These are phyloP conservation scores for Malacoctenus gilli DNA, from an alignment of 2,797 vertebrate species.

Conservation along the genomic window DNA sequence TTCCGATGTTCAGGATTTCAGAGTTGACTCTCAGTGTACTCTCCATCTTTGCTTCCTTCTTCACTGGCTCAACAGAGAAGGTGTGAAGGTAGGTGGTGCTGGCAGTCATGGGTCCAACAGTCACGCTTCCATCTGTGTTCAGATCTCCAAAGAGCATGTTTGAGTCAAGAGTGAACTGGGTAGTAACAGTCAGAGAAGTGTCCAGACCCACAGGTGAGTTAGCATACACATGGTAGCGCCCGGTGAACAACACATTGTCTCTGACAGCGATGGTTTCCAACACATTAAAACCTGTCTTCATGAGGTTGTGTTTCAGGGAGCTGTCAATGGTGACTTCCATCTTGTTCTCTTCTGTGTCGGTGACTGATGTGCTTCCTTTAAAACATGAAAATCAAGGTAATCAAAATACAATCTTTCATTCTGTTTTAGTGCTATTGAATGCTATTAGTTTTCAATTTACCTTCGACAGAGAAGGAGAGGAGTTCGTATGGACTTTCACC, in stretches of 20 bases:
- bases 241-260: slow-evolving; percentile 73
- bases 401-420: neutral
- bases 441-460: slow-evolving; percentile 71
- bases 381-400: slow-evolving; percentile 45
- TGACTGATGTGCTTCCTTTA: slow-evolving; percentile 83
- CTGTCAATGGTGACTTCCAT: slow-evolving; percentile 75
- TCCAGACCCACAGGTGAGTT: slow-evolving; percentile 80
- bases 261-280: slow-evolving; percentile 69
- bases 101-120: slow-evolving; percentile 78
- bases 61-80: slow-evolving; percentile 75
- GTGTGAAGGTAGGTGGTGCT: slow-evolving; percentile 78
- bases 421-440: slow-evolving; percentile 2
- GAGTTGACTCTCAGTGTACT: slow-evolving; percentile 85
- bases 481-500: slow-evolving; percentile 83
- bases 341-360: slow-evolving; percentile 68
- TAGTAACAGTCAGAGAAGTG: slow-evolving; percentile 78
- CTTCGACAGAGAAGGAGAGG: slow-evolving; percentile 87
- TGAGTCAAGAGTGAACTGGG: slow-evolving; percentile 73
- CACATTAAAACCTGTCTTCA: slow-evolving; percentile 82
- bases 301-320: slow-evolving; percentile 83
- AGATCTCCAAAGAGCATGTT: slow-evolving; percentile 76
- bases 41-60: slow-evolving; percentile 76
- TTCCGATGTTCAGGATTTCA: slow-evolving; percentile 80
- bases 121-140: slow-evolving; percentile 81
- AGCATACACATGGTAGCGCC: slow-evolving; percentile 75